Evolutionary conservation across 2,888 invertebrate species (phyloP), one percentile per base, ranked within the genome.

Genomic region (Rhorus exstirpatorius): DNA sequence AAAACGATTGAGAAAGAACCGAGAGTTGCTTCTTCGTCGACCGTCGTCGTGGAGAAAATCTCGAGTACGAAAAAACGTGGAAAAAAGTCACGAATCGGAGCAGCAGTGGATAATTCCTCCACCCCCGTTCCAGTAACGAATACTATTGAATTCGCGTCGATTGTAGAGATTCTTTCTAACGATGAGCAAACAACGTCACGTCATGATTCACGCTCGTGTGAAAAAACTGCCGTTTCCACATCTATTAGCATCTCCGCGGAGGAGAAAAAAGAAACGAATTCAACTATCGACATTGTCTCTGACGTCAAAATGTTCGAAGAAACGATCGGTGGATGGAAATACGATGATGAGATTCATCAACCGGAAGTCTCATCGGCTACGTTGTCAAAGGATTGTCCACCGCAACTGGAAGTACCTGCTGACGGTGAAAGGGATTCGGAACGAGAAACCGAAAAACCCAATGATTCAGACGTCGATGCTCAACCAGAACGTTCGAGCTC

Each of bases 281-380:
- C 61, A 0, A 35, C 26, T 26, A 19, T 24, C 17, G 35, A 60
- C 4, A 46, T 17, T 0, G 14, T 49, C 10, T 31, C 35, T 14
- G 79, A 82, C 46, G 71, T 76, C 3, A 79, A 71, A 41, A 82
- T 79, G 63, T 55, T n/a, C 31, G 60, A 72, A 0, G 67, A 78
- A 12, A 41, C 55, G 24, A 38, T 14, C 53, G 44, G 8, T 14
- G 26, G n/a, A 26, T 49, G 51, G 68, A 86, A 83, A 7, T 89
- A 86, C 60, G 90, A 92, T 83, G 92, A 91, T 63, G 90, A 88
- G 65, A 94, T 14, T 4, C 51, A 60, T 24, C 72, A 68, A 21
- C n/a, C 17, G 8, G 24, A 74, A 79, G 44, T 19, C 60, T 14
- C 14, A 6, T 24, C 35, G 3, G 17, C 41, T 0, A 14, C 26